phyloP scores from a whole-genome alignment of 2,797 vertebrate genomes.

The Carcharodon carcharias region DNA sequence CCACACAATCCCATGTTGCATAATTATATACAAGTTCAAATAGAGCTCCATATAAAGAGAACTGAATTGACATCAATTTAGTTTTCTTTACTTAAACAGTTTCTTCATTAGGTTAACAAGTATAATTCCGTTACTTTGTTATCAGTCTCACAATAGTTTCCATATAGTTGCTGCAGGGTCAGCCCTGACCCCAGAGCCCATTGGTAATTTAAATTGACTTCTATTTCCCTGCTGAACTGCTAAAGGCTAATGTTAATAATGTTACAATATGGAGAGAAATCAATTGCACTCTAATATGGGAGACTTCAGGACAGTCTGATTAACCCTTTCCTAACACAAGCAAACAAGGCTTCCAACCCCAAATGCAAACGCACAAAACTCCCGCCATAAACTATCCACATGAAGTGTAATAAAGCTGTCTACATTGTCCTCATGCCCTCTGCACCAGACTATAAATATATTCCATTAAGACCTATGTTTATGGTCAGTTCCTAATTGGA shows the following conservation, averaged over 20 bases:
- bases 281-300: not conserved
- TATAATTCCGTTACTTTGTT: not conserved
- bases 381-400: not conserved
- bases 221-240: not conserved
- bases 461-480: not conserved
- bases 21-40: not conserved
- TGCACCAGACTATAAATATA: not conserved
- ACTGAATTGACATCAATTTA: not conserved
- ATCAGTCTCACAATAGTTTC: not conserved
- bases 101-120: not conserved
- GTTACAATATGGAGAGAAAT: not conserved
- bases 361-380: not conserved
- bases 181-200: not conserved
- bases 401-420: not conserved
- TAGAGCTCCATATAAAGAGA: not conserved
- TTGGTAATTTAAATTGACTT: not conserved
- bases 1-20: not conserved
- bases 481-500: not conserved
- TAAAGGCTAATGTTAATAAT: not conserved
- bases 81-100: not conserved
- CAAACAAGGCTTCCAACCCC: not conserved
- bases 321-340: not conserved
- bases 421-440: not conserved
- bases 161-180: not conserved
- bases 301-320: not conserved